Conservation (phyloP, 2,888 invertebrate genomes). For the Coronaproctus castanopsis region DNA sequence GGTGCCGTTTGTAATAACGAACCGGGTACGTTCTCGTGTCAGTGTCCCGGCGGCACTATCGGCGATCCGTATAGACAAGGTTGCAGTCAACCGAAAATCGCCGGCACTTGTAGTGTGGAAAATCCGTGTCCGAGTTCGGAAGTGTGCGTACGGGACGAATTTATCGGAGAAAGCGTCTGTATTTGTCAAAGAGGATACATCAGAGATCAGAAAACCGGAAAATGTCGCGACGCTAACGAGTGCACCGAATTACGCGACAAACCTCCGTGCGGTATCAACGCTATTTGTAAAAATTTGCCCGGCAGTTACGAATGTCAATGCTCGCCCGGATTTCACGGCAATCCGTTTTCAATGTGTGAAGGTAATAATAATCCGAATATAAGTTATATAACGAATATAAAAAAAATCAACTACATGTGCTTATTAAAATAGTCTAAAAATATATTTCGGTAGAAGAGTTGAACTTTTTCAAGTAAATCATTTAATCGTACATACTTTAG, state of each 20-base stretch:
- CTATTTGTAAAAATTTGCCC: conserved; percentile 76
- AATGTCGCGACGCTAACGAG: conserved; percentile 71
- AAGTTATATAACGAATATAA: no score
- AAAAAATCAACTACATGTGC: no score
- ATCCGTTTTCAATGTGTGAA: conserved; percentile 71
- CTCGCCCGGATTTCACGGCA: conserved; percentile 67
- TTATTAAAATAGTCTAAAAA: no score
- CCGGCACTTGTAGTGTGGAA: conserved; percentile 45
- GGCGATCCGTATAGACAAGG: conserved; percentile 60
- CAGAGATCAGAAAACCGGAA: conserved; percentile 47
- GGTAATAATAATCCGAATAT: no score
- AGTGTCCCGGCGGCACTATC: conserved; percentile 57
- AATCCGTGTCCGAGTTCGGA: conserved; percentile 68
- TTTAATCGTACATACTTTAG: no score
- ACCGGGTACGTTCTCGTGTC: conserved; percentile 65
- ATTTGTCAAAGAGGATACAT: conserved; percentile 72
- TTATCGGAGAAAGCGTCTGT: conserved; percentile 56
- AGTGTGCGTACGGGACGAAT: conserved; percentile 60
- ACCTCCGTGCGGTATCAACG: conserved; percentile 67
- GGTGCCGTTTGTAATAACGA: conserved; percentile 78
- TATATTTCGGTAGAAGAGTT: no score
- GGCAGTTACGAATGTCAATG: conserved; percentile 87
- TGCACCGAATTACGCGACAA: conserved; percentile 53
- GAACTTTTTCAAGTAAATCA: no score
- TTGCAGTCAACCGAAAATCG: conserved; percentile 26